Evolutionary conservation across 2,888 invertebrate genomes (phyloP), one percentile per base, ranked within the genome.

Genomic region (Eutolmus rufibarbis): DNA sequence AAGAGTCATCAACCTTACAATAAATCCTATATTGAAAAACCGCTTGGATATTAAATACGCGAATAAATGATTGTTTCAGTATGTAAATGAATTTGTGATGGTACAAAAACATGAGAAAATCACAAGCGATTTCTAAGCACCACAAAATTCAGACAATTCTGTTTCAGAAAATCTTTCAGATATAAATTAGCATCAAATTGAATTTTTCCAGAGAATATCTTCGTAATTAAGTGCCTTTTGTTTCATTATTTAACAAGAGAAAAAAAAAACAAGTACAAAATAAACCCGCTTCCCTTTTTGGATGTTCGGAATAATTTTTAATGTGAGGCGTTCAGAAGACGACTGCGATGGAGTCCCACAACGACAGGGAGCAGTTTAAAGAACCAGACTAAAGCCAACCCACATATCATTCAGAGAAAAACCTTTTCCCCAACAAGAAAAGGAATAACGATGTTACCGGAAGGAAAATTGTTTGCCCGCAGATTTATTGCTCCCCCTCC

Each of bases 361-460:
- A 19, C 56, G 56, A 56, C 56, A 19, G 8, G 56, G n/a, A 19
- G 8, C 12, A 28, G 28, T 9, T 66, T 12, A 23, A 66, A 23
- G 28, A 0, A 12, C 23, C 66, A 56, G 66, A 23, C 66, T 28
- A 23, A 66, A 19, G 12, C 23, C n/a, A 51, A 51, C 51, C 51
- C 66, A 66, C 66, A 66, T 66, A 66, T 66, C 66, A 66, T 23
- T 28, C 28, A 66, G 23, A 66, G 66, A 66, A 66, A 66, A 28
- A 51, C 51, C 8, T 51, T 57, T 57, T 43, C 43, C 19, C 43
- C 46, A 78, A 12, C 34, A 77, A 34, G 31, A 2, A n/a, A 46
- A 23, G 78, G 19, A 78, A 78, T 78, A 43, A 78, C 78, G 77
- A 77, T 16, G 43, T 43, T 78, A n/a, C 78, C 46, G 79, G 46